These are phyloP conservation scores for Drosophila orosa DNA, from an alignment of 1,140 invertebrate genomes.

Conservation along the genomic window DNA sequence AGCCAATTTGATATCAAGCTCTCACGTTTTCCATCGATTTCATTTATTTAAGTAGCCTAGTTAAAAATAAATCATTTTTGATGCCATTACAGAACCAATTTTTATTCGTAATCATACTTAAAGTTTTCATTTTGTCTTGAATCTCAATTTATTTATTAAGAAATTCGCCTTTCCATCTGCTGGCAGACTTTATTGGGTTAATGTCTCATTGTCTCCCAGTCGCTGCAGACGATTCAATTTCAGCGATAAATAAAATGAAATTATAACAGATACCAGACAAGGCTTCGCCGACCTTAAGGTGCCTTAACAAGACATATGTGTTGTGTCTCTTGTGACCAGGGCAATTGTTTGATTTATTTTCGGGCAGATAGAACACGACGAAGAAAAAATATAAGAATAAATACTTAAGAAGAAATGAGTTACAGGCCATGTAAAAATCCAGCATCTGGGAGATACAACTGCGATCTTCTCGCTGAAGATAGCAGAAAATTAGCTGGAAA, in stretches of 20 bases:
- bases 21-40: conserved; percentile 16
- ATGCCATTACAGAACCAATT: not conserved
- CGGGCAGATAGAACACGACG: conserved; percentile 42
- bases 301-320: conserved; percentile 46
- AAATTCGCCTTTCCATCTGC: conserved; percentile 22
- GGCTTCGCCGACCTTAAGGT: conserved; percentile 33
- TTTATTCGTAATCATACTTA: conserved; percentile 4
- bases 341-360: conserved; percentile 77
- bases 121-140: conserved; percentile 11
- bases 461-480: conserved; percentile 60
- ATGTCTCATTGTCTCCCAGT: conserved; percentile 71
- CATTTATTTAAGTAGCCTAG: conserved; percentile 2
- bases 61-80: conserved; percentile 2
- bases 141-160: conserved; percentile 21
- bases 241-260: conserved; percentile 73
- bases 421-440: conserved; percentile 33
- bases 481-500: conserved; percentile 71
- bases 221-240: conserved; percentile 74
- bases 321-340: conserved; percentile 24
- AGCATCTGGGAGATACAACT: conserved; percentile 20
- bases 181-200: conserved; percentile 67
- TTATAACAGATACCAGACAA: conserved; percentile 66
- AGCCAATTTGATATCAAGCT: not conserved
- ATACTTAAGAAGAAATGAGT: conserved; percentile 36
- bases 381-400: conserved; percentile 36